These are phyloP conservation scores for Carabus problematicus DNA, from an alignment of 2,888 invertebrate species.

Conservation along the genomic window DNA sequence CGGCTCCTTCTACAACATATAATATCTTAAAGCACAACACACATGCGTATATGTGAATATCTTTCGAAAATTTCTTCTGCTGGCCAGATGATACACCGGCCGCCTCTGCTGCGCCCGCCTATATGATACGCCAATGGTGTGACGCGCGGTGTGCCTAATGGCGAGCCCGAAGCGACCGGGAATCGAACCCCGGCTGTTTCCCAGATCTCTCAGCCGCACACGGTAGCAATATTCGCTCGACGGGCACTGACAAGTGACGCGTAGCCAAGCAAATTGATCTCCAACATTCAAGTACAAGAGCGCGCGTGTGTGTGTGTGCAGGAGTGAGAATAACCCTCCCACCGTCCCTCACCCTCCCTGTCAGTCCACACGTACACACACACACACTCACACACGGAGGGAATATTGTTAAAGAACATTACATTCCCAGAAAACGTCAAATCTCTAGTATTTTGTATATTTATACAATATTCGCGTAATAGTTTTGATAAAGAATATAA, in stretches of 20 bases:
- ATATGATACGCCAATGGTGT: constrained; percentile 3
- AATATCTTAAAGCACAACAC: too few species aligned
- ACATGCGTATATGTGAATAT: too few species aligned
- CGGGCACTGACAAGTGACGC: constrained; percentile 38
- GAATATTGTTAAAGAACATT: background rate
- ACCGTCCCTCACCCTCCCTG: background rate
- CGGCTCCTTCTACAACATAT: too few species aligned
- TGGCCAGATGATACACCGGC: too few species aligned
- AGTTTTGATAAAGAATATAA: too few species aligned
- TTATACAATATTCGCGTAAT: too few species aligned
- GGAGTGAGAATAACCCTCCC: background rate
- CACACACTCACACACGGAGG: background rate
- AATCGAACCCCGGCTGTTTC: background rate
- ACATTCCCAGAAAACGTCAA: too few species aligned
- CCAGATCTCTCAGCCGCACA: background rate
- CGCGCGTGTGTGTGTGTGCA: constrained; percentile 15
- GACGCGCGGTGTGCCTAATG: constrained; percentile 4
- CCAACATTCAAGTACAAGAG: constrained; percentile 32
- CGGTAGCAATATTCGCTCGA: constrained; percentile 31
- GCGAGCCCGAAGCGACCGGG: constrained; percentile 1
- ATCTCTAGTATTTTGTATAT: too few species aligned
- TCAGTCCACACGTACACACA: background rate
- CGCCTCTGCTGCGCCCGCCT: too few species aligned
- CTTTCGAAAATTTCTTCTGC: too few species aligned
- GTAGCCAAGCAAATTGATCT: constrained; percentile 39